phyloP scores from a whole-genome alignment of 1,140 invertebrate genomes.

The Heliconius eleuchia region DNA sequence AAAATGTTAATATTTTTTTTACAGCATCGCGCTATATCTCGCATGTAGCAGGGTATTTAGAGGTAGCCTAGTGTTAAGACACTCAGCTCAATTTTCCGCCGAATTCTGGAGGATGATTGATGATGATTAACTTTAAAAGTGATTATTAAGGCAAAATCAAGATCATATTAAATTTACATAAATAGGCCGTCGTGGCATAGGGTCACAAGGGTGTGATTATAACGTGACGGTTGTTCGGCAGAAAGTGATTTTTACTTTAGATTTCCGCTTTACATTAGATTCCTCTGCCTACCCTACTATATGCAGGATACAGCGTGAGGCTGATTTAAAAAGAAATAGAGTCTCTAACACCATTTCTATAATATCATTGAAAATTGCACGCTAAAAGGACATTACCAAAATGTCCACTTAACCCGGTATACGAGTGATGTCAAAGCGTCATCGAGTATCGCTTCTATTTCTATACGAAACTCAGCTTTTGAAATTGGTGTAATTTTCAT shows the following conservation, averaged over 20 bases:
- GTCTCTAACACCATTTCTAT: not conserved
- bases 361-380: not conserved
- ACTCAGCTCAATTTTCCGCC: too few relatives aligned
- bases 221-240: not conserved
- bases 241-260: too few relatives aligned
- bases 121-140: not conserved
- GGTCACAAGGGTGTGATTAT: not conserved
- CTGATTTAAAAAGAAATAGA: not conserved
- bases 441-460: slow-evolving; percentile 1
- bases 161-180: not conserved
- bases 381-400: slow-evolving; percentile 19
- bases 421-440: not conserved
- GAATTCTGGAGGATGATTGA: not conserved
- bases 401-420: not conserved
- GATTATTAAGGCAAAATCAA: not conserved
- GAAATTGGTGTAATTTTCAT: slow-evolving; percentile 9
- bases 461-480: not conserved
- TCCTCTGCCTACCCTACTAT: not conserved
- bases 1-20: too few relatives aligned
- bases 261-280: not conserved
- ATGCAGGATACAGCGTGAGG: not conserved
- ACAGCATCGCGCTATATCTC: too few relatives aligned
- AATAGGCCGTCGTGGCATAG: not conserved
- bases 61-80: too few relatives aligned
- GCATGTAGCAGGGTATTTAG: too few relatives aligned